Evolutionary conservation across 2,888 invertebrate species (phyloP), one percentile per base, ranked within the genome.

Genomic region (Ornithoptera priamus): DNA sequence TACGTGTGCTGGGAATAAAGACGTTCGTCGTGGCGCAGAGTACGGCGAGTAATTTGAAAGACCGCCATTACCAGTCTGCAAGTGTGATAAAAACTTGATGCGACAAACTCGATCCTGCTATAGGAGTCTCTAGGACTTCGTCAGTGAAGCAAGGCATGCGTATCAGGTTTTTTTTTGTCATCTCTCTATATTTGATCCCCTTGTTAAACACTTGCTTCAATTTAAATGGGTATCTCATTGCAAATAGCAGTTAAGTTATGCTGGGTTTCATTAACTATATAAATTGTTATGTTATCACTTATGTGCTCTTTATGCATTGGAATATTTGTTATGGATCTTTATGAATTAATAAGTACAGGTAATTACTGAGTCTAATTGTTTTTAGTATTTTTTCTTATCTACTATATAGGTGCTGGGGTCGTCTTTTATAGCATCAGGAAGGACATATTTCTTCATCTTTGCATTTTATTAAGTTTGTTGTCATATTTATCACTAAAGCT

Each of bases 211-310:
- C 67, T 67, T 60, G 42, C 15, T 20, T 56, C 63, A n/a, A 56
- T 65, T 67, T 70, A 70, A 70, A 67, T 67, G 67, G 42, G 56
- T 67, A 20, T 62, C 62, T 70, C 36, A 36, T 62, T 69, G 42
- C n/a, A 53, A 46, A 46, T 46, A 46, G 15, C 2, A 15, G 15
- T 46, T 46, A 12, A 46, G 15, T 46, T 46, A 46, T 46, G 46
- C 46, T 46, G 46, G 15, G 46, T 12, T 46, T 15, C 46, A 46
- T 46, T 46, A 46, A 3, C 1, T 15, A 2, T 15, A 12, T 15
- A 46, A 4, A 12, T 46, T 46, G 15, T 46, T 46, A 17, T 46
- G 12, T 46, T 46, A 46, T 46, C 12, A 12, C 15, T 42, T 42
- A 42, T 42, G 12, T 12, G 12, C 15, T 17, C 46, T 46, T 3